Evolutionary conservation across 1,140 invertebrate species (phyloP).

Genomic region (Caerostris darwini): DNA sequence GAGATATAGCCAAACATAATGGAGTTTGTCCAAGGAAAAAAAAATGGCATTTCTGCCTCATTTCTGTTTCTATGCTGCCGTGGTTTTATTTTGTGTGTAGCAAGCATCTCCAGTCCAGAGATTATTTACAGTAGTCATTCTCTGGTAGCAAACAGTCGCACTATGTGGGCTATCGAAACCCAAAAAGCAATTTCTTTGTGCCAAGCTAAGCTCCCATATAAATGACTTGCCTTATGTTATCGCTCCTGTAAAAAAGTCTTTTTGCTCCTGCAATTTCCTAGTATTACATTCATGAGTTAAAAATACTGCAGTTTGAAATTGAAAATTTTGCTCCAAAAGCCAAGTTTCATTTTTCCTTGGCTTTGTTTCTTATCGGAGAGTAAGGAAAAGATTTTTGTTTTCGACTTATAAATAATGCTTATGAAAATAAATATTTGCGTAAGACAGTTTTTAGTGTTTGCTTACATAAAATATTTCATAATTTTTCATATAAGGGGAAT

Average conservation of each 20-base stretch:
- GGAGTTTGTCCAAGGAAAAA: slow-evolving; percentile 1
- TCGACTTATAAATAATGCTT: too few relatives aligned
- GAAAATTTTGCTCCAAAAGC: neutral
- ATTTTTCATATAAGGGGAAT: too few relatives aligned
- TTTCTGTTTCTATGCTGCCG: slow-evolving; percentile 21
- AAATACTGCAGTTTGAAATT: slow-evolving; percentile 24
- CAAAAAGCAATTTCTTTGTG: slow-evolving; percentile 52
- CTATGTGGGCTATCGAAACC: slow-evolving; percentile 11
- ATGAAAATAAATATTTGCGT: too few relatives aligned
- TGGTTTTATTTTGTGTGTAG: slow-evolving; percentile 26
- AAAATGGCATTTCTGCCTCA: slow-evolving; percentile 23
- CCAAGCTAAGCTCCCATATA: slow-evolving; percentile 40
- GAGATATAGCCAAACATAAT: slow-evolving; percentile 19
- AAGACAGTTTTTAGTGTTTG: too few relatives aligned
- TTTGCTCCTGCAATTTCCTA: neutral
- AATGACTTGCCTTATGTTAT: slow-evolving; percentile 46
- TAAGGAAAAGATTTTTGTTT: neutral
- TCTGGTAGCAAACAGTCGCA: neutral
- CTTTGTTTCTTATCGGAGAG: neutral
- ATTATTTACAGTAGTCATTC: slow-evolving; percentile 46
- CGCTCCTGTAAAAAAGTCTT: neutral
- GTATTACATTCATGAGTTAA: slow-evolving; percentile 1
- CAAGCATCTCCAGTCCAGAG: slow-evolving; percentile 12
- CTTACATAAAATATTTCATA: too few relatives aligned
- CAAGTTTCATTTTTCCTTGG: neutral